phyloP scores from a whole-genome alignment of 1,140 invertebrate genomes.

The Chironomus striatipennis region DNA sequence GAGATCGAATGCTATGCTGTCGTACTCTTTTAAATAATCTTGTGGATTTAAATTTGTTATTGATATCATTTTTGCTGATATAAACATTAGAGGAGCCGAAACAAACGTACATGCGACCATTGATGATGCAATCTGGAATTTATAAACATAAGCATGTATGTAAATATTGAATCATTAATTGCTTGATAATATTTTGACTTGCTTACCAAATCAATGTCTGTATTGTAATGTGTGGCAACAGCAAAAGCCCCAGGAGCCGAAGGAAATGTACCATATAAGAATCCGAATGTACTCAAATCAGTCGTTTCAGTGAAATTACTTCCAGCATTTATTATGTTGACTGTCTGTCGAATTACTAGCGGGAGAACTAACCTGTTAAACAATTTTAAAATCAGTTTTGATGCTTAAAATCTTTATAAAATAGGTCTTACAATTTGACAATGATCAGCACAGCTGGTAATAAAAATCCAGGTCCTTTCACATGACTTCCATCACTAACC shows the following conservation, averaged over 20 bases:
- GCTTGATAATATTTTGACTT: constrained; percentile 25
- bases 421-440: constrained; percentile 69
- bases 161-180: neutral
- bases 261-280: constrained; percentile 93
- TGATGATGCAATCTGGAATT: constrained; percentile 68
- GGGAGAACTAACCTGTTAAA: constrained; percentile 73
- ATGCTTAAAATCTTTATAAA: too few relatives aligned
- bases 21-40: constrained; percentile 66
- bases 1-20: constrained; percentile 71
- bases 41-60: constrained; percentile 57
- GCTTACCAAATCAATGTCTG: constrained; percentile 76
- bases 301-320: constrained; percentile 59
- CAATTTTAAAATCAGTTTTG: too few relatives aligned
- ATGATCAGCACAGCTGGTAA: constrained; percentile 79
- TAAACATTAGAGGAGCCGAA: constrained; percentile 88
- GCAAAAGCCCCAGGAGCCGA: constrained; percentile 92
- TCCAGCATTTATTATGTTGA: constrained; percentile 63
- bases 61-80: constrained; percentile 86
- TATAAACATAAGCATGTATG: constrained; percentile 25
- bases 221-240: constrained; percentile 78
- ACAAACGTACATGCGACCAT: constrained; percentile 92
- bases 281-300: constrained; percentile 84
- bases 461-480: constrained; percentile 66
- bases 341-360: constrained; percentile 75
- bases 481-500: constrained; percentile 78